Evolutionary conservation across 2,888 invertebrate species (phyloP).

Genomic region (Escarpia spicata): DNA sequence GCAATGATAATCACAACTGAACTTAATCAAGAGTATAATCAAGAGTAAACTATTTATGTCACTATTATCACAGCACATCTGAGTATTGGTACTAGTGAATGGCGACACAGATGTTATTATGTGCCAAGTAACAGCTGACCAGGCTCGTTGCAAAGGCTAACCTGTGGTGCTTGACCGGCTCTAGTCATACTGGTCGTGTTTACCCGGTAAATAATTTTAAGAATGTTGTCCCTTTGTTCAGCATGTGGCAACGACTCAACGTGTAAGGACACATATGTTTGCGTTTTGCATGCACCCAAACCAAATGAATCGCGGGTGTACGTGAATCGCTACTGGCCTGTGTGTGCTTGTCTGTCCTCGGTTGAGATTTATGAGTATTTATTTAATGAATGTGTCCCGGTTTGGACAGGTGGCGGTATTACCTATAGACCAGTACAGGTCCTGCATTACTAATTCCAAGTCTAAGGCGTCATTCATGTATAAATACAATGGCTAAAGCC

Average conservation of each 20-base stretch:
- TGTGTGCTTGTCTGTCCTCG: not conserved
- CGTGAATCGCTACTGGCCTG: not conserved
- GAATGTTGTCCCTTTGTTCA: conserved; percentile 16
- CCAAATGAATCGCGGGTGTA: not conserved
- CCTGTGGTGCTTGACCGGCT: not conserved
- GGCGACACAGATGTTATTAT: too few species aligned
- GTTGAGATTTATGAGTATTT: not conserved
- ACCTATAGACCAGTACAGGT: too few species aligned
- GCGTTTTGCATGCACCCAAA: not conserved
- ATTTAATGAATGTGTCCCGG: conserved; percentile 6
- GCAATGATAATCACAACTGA: too few species aligned
- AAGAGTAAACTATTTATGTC: too few species aligned
- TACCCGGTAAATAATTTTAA: not conserved
- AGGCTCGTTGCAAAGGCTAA: too few species aligned
- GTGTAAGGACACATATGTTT: not conserved
- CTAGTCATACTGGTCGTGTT: not conserved
- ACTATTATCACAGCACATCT: too few species aligned
- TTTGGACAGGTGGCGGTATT: not conserved
- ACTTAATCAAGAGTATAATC: too few species aligned
- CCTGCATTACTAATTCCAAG: not conserved
- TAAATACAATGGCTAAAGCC: not conserved
- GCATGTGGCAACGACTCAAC: not conserved
- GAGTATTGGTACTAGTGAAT: too few species aligned
- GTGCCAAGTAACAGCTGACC: too few species aligned
- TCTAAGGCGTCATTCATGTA: not conserved